These are phyloP conservation scores for Anguilla pacifica DNA, from an alignment of 2,797 vertebrate genomes.

Conservation along the genomic window DNA sequence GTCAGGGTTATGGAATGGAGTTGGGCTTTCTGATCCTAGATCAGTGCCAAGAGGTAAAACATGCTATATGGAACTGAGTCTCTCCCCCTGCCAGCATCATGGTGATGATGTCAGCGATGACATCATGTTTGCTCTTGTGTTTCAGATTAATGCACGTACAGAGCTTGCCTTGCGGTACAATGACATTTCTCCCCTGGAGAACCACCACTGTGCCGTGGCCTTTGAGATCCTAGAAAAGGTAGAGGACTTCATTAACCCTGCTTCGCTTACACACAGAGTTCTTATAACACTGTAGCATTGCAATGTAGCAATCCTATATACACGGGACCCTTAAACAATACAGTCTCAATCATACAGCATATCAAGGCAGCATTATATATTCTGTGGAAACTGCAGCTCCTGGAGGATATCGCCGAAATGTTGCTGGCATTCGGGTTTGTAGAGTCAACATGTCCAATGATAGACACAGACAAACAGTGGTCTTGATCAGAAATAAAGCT, in stretches of 20 bases:
- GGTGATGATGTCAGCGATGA: conserved; percentile 12
- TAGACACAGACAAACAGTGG: not conserved
- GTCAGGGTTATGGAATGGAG: not conserved
- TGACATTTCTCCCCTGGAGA: conserved; percentile 80
- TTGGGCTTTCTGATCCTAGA: not conserved
- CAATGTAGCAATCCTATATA: not conserved
- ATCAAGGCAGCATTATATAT: not conserved
- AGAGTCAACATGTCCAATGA: not conserved
- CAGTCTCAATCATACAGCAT: not conserved
- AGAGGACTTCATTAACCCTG: not conserved
- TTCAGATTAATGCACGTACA: conserved; percentile 77
- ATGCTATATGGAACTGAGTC: not conserved
- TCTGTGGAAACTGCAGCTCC: not conserved
- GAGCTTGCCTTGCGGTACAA: conserved; percentile 78
- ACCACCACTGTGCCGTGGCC: conserved; percentile 79
- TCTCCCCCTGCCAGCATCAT: not conserved
- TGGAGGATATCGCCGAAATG: not conserved
- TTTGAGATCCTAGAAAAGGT: conserved; percentile 80
- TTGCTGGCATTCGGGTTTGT: not conserved
- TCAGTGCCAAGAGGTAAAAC: not conserved
- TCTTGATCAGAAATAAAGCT: not conserved
- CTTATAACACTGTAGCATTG: not conserved
- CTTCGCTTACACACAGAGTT: not conserved
- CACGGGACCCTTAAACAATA: not conserved
- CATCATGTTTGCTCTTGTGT: conserved; percentile 21